phyloP scores from a whole-genome alignment of 2,797 vertebrate species.

The Phrynocephalus forsythii region DNA sequence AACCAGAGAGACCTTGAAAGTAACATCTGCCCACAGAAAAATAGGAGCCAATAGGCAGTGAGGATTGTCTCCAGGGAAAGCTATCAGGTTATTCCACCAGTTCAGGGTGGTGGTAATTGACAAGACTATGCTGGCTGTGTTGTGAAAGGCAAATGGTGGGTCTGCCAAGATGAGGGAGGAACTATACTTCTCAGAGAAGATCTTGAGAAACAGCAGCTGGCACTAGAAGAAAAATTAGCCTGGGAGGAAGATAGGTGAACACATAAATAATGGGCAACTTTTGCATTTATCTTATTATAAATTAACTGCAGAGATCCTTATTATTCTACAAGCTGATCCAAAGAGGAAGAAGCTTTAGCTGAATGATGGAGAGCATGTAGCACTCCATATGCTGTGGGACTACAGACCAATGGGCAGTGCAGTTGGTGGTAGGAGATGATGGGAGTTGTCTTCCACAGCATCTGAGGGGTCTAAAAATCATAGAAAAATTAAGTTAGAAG shows the following conservation, averaged over 20 bases:
- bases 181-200: not conserved
- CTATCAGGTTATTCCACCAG: not conserved
- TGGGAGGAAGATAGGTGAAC: not conserved
- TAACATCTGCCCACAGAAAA: not conserved
- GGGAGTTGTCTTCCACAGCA: no score
- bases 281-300: no score
- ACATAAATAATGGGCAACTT: no score
- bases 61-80: not conserved
- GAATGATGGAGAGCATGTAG: no score
- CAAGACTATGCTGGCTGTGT: not conserved
- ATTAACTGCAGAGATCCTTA: no score
- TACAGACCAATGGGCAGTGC: no score
- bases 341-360: no score
- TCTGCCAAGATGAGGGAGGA: not conserved
- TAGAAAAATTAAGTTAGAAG: no score
- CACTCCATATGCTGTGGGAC: no score
- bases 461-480: no score
- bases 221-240: not conserved
- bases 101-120: not conserved
- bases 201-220: not conserved
- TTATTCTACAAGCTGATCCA: no score
- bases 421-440: no score
- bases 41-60: not conserved
- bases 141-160: not conserved
- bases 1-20: not conserved